Base-by-base conservation (phyloP, 2,888 invertebrate species). In the Lasioglossum marginatum region DNA sequence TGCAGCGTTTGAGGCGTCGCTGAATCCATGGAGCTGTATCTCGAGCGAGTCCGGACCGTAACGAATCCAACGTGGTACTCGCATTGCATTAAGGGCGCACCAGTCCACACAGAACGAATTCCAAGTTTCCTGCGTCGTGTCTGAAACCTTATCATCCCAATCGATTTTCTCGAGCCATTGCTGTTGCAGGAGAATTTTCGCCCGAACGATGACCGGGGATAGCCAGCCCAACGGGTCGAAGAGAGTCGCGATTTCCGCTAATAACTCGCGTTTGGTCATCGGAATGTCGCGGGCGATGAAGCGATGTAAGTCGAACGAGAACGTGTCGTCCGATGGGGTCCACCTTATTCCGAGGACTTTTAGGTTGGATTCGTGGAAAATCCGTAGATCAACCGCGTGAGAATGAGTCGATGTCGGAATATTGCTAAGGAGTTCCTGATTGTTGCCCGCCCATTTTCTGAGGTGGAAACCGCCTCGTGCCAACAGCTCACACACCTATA, bases 401-500 rank as follows among this genome's bases (percentile, higher is more conserved):
- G 23, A 57, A 8, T 23, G 57, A 2, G 0, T 8, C 0, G 19
- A 5, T 0, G 4, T 8, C 5, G 57, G 57, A 52, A 57, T n/a
- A 0, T 57, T n/a, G 0, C 8, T 23, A 0, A 23, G 8, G 0
- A 57, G 0, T 0, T 23, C 57, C 5, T 23, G 23, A 23, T 57
- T 0, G 1, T 57, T 57, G 0, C 57, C 57, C 0, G 23, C 57
- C 57, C 23, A 57, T 8, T 57, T 57, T 8, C 57, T 0, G 8
- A 23, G 23, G 8, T 8, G 0, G 8, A 57, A 57, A 2, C 57
- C n/a, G 0, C n/a, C n/a, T n/a, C 8, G 57, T 8, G n/a, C n/a
- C 4, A 57, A 23, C 5, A 57, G 23, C 4, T 23, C 0, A 57
- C 57, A 57, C 23, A 57, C 8, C 2, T 57, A 8, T 8, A 23